Evolutionary conservation across 2,113 vertebrate species (phyloP), one percentile per base, ranked within the genome.

Genomic region (Pseudolaguvia tuberculata): DNA sequence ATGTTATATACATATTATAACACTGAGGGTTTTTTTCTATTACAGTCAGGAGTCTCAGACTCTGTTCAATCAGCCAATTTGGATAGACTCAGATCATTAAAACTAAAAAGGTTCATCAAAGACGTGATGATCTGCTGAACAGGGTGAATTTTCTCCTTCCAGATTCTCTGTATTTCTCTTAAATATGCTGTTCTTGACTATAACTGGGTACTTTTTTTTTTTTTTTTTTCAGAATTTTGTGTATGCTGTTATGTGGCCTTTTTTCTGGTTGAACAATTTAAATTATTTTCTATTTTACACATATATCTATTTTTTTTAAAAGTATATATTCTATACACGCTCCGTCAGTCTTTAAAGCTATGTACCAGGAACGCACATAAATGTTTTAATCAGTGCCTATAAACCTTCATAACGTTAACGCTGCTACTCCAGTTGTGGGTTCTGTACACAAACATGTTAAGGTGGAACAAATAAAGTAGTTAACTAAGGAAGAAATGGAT

Each of bases 261-360:
- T 81, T n/a, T 77, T 77, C 77, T 55, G 82, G 63, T 75, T 63
- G 75, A 77, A 65, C 61, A 78, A 47, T 61, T 80, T 83, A 82
- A 82, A 79, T 84, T 79, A 85, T 85, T 85, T 76, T 84, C 65
- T 78, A 81, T 82, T 80, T 79, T 58, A 58, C 39, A 81, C 39
- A 81, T 63, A 73, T 81, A 21, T 61, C 18, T 79, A 29, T 58
- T 65, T 65, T 53, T 80, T 80, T 72, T 82, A 15, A 78, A 83
- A 78, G 83, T 84, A 79, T 84, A 78, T 61, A 85, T 70, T 47
- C 71, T 74, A 82, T 48, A 81, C 69, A 81, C 84, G 83, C 83
- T 87, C 75, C 65, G 76, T 80, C 86, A 86, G 85, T 84, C 80
- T 78, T 78, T 86, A 81, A 90, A 89, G 88, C 88, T 90, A 73